phyloP scores from a whole-genome alignment of 2,797 vertebrate genomes.

The Pempheris klunzingeri region DNA sequence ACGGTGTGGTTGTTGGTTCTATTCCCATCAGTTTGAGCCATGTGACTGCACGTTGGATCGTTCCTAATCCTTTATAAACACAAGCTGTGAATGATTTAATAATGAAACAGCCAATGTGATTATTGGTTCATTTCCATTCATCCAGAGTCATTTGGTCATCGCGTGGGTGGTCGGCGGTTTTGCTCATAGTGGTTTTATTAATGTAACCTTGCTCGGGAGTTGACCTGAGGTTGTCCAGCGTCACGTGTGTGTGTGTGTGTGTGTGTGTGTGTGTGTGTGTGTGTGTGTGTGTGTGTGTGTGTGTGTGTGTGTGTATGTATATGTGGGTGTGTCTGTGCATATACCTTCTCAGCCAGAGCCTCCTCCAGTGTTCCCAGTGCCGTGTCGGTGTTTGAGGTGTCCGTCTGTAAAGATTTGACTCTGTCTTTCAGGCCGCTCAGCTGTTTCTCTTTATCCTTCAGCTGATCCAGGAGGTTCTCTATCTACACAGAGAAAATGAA shows the following conservation, averaged over 20 bases:
- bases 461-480: conserved; percentile 96
- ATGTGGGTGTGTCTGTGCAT: conserved; percentile 30
- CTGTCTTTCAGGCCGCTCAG: conserved; percentile 94
- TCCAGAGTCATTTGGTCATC: conserved; percentile 58
- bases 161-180: conserved; percentile 68
- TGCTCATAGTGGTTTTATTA: conserved; percentile 68
- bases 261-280: conserved; percentile 38
- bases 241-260: conserved; percentile 1
- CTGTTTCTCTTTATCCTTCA: conserved; percentile 97
- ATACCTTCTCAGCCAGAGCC: conserved; percentile 94
- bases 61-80: conserved; percentile 45
- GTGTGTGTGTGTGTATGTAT: conserved; percentile 30
- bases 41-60: conserved; percentile 18
- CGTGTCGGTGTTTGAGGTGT: conserved; percentile 97
- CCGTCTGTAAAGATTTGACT: conserved; percentile 95
- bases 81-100: conserved; percentile 62
- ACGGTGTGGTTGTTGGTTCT: conserved; percentile 39
- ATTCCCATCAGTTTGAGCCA: conserved; percentile 14
- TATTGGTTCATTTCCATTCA: conserved; percentile 70
- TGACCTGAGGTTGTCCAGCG: conserved; percentile 63
- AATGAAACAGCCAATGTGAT: conserved; percentile 68
- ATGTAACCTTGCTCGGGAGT: conserved; percentile 56
- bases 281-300: conserved; percentile 25
- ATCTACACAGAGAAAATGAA: conserved; percentile 82
- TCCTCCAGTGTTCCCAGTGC: conserved; percentile 96